Conservation (phyloP, 2,888 invertebrate genomes). For the Meiosimyza platycephala region DNA sequence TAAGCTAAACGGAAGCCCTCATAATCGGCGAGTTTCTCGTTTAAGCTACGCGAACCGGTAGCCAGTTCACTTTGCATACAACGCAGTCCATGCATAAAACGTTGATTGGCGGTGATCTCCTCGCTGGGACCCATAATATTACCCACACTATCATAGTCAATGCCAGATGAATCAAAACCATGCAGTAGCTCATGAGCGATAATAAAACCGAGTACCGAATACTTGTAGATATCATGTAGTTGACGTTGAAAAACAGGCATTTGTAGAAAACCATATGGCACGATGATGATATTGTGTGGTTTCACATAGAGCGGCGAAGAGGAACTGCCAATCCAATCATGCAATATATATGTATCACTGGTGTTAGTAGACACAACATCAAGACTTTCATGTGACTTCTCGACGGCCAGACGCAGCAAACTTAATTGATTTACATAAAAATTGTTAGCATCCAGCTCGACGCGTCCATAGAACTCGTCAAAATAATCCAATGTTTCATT, state of each 20-base stretch:
- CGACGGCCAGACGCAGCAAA: slow-evolving; percentile 52
- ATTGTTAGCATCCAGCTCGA: slow-evolving; percentile 51
- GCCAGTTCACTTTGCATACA: slow-evolving; percentile 60
- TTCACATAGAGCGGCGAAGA: slow-evolving; percentile 61
- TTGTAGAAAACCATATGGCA: slow-evolving; percentile 60
- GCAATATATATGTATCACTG: slow-evolving; percentile 47
- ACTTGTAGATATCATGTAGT: slow-evolving; percentile 54
- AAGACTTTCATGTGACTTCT: slow-evolving; percentile 50
- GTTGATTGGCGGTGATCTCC: slow-evolving; percentile 55
- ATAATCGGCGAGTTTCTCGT: slow-evolving; percentile 62
- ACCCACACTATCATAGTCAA: slow-evolving; percentile 60
- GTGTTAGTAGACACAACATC: slow-evolving; percentile 33
- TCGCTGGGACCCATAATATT: slow-evolving; percentile 62
- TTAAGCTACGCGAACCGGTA: slow-evolving; percentile 55
- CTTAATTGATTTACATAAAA: slow-evolving; percentile 62
- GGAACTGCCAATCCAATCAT: slow-evolving; percentile 54
- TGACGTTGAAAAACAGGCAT: slow-evolving; percentile 57
- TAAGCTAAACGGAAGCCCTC: slow-evolving; percentile 61
- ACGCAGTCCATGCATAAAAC: slow-evolving; percentile 53
- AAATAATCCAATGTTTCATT: slow-evolving; percentile 52
- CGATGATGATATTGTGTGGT: slow-evolving; percentile 57
- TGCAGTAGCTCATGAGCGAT: slow-evolving; percentile 61
- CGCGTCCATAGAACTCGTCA: slow-evolving; percentile 53
- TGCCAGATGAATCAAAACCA: slow-evolving; percentile 60
- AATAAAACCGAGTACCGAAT: slow-evolving; percentile 58